Base-by-base conservation (phyloP, 2,888 invertebrate genomes). In the Limnephilus marmoratus region DNA sequence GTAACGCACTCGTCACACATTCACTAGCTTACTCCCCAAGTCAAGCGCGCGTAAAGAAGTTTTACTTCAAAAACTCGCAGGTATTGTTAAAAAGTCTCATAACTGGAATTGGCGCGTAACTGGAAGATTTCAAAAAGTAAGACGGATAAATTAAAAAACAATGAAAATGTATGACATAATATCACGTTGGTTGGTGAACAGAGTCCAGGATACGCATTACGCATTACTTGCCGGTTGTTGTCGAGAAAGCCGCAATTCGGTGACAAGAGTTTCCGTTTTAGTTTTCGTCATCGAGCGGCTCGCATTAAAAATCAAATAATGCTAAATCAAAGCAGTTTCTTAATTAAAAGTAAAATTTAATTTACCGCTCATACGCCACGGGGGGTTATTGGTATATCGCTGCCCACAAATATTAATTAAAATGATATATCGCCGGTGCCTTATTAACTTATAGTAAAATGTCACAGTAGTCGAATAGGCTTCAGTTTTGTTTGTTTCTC, bases 301-400 rank as follows among this genome's bases (percentile, higher is more conserved):
- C 18, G 68, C 68, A 24, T 68, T 68, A 68, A 68, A 68, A 68
- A 68, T 5, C 68, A 68, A 68, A 68, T 68, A 68, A 68, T 68
- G 68, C 68, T 68, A 68, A 68, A 68, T 68, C 68, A 68, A 68
- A 68, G 68, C 68, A 68, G 68, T 68, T 68, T 68, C 68, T 68
- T 68, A 68, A 68, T 68, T 68, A 68, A 68, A 68, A 68, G 5
- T 0, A 24, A 68, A 68, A 24, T 68, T 68, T 18, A 68, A 68
- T 68, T 68, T 68, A 68, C 68, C 68, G 68, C 68, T 68, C 68
- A 68, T 24, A 68, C 68, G 68, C 68, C 68, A 68, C 68, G 68
- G 68, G 68, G 68, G 68, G 24, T 24, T 24, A 24, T 68, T 7
- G 18, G 68, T 68, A 24, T 68, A 68, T 24, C 24, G 68, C 68